These are phyloP conservation scores for Nemoura dubitans DNA, from an alignment of 2,888 invertebrate genomes.

Conservation along the genomic window DNA sequence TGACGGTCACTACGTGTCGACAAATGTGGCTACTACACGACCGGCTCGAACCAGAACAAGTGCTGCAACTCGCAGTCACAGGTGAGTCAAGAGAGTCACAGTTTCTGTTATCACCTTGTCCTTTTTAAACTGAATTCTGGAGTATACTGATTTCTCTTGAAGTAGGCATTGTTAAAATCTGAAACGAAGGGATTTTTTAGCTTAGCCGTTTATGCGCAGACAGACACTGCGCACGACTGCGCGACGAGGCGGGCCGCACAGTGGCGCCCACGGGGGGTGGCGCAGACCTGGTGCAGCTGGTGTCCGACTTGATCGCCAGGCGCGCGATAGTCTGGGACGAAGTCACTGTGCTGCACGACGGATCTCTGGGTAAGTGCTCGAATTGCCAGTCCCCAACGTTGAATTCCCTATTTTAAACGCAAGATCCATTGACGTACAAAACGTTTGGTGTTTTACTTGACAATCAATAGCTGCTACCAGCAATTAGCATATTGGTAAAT, in stretches of 20 bases:
- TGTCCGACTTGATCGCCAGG: constrained; percentile 76
- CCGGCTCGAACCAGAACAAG: constrained; percentile 69
- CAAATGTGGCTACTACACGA: constrained; percentile 79
- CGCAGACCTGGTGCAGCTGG: constrained; percentile 79
- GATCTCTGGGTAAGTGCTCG: constrained; percentile 70
- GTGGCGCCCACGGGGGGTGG: constrained; percentile 74
- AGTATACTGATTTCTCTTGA: no score
- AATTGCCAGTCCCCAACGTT: no score
- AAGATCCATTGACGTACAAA: no score
- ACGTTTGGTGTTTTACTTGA: no score
- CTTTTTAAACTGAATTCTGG: no score
- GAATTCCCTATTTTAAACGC: no score
- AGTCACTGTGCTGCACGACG: constrained; percentile 76
- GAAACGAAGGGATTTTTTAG: neutral
- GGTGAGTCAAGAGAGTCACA: constrained; percentile 57
- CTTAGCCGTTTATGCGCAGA: constrained; percentile 27
- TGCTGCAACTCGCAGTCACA: constrained; percentile 78
- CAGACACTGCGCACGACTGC: constrained; percentile 77
- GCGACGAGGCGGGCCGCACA: constrained; percentile 72
- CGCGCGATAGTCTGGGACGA: constrained; percentile 76
- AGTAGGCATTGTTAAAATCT: no score
- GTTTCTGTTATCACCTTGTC: no score
- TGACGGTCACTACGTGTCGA: constrained; percentile 78
- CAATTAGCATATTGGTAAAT: no score
- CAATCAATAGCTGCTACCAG: no score